Evolutionary conservation across 2,888 invertebrate genomes (phyloP).

Genomic region (Terebella lapidaria): DNA sequence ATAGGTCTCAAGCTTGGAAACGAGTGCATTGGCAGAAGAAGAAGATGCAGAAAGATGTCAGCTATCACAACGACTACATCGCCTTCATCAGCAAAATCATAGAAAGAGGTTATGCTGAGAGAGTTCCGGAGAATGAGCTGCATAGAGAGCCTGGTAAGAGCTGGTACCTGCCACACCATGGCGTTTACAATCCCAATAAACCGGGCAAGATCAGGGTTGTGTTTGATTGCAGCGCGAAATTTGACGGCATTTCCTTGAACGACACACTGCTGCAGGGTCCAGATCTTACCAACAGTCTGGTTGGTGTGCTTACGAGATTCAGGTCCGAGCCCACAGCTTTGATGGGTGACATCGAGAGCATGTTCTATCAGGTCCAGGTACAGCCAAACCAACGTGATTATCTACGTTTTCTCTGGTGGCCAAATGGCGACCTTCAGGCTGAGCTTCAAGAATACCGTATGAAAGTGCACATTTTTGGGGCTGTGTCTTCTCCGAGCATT

Average conservation of each 20-base stretch:
- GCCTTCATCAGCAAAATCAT: not conserved
- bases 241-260: not conserved
- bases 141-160: too few species aligned
- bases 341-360: not conserved
- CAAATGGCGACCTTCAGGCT: too few species aligned
- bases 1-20: not conserved
- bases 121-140: not conserved
- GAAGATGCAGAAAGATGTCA: too few species aligned
- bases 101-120: not conserved
- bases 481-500: not conserved
- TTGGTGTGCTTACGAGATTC: not conserved
- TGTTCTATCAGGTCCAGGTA: too few species aligned
- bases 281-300: not conserved
- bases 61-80: not conserved
- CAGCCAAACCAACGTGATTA: too few species aligned
- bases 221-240: not conserved
- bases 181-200: too few species aligned
- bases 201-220: not conserved
- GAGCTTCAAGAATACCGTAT: too few species aligned
- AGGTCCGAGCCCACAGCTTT: not conserved
- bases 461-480: too few species aligned
- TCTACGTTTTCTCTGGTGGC: too few species aligned
- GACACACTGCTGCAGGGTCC: not conserved
- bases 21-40: not conserved
- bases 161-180: too few species aligned